A percentile compares a stretch with the other conserved stretches of the same genome.
Evolutionary conservation across 2,888 invertebrate species (phyloP).

Genomic region (Lasioglossum figueresi): DNA sequence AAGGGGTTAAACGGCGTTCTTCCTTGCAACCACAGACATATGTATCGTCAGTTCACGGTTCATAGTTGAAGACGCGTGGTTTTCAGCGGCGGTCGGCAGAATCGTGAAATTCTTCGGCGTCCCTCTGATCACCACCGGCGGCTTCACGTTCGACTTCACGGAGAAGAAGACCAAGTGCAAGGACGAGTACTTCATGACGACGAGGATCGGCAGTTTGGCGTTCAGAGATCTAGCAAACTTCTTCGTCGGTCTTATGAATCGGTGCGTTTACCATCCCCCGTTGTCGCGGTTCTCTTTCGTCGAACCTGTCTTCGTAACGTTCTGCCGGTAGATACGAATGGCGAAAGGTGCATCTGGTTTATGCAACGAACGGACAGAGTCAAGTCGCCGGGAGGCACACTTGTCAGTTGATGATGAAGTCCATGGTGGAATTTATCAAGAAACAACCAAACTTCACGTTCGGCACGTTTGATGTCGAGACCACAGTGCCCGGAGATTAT

Average conservation of each 20-base stretch:
- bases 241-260: constrained; percentile 88
- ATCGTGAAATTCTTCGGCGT: constrained; percentile 91
- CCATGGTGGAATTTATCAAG: constrained; percentile 87
- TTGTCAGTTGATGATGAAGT: constrained; percentile 91
- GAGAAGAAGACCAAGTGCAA: constrained; percentile 88
- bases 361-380: constrained; percentile 89
- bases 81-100: constrained; percentile 91
- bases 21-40: no score
- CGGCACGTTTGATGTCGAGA: constrained; percentile 87
- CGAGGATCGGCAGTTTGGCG: constrained; percentile 90
- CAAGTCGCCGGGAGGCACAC: constrained; percentile 89
- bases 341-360: constrained; percentile 90
- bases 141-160: constrained; percentile 92
- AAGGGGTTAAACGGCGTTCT: no score
- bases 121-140: constrained; percentile 92
- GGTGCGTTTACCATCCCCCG: constrained; percentile 84
- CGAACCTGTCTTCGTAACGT: neutral
- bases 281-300: no score
- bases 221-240: constrained; percentile 90
- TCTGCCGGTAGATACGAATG: constrained; percentile 86
- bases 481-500: constrained; percentile 75
- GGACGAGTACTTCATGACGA: constrained; percentile 92
- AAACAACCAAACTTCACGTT: constrained; percentile 83
- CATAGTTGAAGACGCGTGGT: neutral
- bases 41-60: no score